Conservation (phyloP, 2,888 invertebrate species). For the Aphidoletes aphidimyza region DNA sequence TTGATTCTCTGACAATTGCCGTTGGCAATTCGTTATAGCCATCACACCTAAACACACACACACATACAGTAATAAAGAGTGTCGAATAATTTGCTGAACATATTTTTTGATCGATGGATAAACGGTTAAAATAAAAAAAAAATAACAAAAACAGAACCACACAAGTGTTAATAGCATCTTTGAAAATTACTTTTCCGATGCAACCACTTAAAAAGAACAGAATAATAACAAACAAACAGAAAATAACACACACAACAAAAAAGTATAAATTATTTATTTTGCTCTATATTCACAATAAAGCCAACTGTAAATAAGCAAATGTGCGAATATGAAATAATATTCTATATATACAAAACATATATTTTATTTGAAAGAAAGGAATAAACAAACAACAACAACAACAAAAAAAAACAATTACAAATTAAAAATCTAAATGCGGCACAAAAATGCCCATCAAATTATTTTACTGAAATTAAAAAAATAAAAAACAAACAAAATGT, state of each 20-base stretch:
- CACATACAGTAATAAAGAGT: too few relatives aligned
- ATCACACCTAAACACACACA: too few relatives aligned
- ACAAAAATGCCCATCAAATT: conserved; percentile 27
- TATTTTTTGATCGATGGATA: background rate
- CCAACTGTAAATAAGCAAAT: conserved; percentile 43
- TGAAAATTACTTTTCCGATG: background rate
- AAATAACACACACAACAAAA: background rate
- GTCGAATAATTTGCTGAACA: background rate
- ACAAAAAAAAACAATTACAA: background rate
- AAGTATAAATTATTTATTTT: conserved; percentile 26
- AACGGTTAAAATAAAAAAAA: too few relatives aligned
- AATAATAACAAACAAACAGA: background rate
- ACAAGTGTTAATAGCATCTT: background rate
- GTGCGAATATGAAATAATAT: conserved; percentile 39
- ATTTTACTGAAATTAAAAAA: conserved; percentile 22
- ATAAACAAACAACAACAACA: background rate
- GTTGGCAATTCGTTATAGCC: too few relatives aligned
- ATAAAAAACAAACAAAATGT: conserved; percentile 7
- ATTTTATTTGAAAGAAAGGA: conserved; percentile 17
- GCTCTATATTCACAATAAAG: conserved; percentile 5
- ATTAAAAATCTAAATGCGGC: background rate
- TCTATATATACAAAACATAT: conserved; percentile 29
- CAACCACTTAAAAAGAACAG: background rate
- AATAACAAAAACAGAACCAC: background rate
- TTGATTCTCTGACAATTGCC: too few relatives aligned